These are phyloP conservation scores for Pomacea maculata DNA, from an alignment of 1,140 invertebrate genomes.

Conservation along the genomic window DNA sequence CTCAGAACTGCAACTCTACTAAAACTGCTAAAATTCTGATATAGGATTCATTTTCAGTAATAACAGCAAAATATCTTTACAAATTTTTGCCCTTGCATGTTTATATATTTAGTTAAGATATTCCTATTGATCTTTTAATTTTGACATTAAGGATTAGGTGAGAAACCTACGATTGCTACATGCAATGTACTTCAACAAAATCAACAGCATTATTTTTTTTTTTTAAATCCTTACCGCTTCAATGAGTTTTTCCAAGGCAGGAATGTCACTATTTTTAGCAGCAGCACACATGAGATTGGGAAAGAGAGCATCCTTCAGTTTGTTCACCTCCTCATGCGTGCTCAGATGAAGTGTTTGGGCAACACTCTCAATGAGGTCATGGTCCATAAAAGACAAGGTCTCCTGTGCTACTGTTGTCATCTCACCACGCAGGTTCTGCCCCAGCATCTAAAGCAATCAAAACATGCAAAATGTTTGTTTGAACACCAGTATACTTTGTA, in stretches of 20 bases:
- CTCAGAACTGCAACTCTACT: no score
- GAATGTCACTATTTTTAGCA: conserved; percentile 73
- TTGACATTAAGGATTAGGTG: not conserved
- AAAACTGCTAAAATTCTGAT: no score
- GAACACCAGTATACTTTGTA: no score
- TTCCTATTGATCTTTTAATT: not conserved
- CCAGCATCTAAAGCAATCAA: conserved; percentile 74
- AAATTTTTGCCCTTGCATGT: not conserved
- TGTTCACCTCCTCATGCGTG: conserved; percentile 71
- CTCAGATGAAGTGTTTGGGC: conserved; percentile 51
- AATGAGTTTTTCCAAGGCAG: conserved; percentile 66
- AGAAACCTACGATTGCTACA: not conserved
- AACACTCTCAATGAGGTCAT: conserved; percentile 54
- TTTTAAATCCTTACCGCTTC: conserved; percentile 52
- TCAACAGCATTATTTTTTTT: not conserved
- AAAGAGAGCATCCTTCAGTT: conserved; percentile 79
- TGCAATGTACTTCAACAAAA: not conserved
- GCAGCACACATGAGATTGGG: conserved; percentile 81
- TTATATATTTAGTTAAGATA: not conserved
- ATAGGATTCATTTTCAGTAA: no score
- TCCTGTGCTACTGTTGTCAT: conserved; percentile 65
- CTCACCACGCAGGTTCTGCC: conserved; percentile 79
- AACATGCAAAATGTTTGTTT: no score
- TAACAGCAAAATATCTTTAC: no score
- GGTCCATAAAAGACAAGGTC: conserved; percentile 44